Evolutionary conservation across 30 jellyfish, hydroid and myxozoan species (phyloP).

Genomic region (Hydractinia symbiolongicarpus): DNA sequence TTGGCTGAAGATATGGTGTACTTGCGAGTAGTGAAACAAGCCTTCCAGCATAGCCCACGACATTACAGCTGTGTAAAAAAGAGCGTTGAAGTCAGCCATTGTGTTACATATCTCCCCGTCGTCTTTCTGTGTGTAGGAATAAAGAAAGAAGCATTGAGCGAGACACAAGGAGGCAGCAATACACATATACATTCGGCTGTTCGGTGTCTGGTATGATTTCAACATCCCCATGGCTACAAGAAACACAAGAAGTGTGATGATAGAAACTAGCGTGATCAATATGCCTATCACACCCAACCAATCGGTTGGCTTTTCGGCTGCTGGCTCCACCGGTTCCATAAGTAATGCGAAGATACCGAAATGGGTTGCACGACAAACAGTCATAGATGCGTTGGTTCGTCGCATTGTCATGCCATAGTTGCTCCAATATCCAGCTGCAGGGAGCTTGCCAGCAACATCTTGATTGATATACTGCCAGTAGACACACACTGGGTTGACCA

Average conservation of each 20-base stretch:
- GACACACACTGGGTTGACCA: constrained; percentile 69
- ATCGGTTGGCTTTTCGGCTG: not conserved
- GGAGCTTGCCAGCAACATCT: constrained; percentile 28
- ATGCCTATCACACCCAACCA: not conserved
- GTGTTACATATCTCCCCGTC: constrained; percentile 37
- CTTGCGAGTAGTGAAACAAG: constrained; percentile 64
- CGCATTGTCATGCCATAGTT: constrained; percentile 61
- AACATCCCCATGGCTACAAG: constrained; percentile 7
- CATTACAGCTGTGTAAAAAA: constrained; percentile 60
- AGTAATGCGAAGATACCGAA: constrained; percentile 51
- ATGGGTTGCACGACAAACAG: constrained; percentile 60
- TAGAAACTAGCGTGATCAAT: not conserved
- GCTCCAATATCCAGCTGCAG: constrained; percentile 72
- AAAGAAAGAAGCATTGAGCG: not conserved
- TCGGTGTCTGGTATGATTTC: not conserved
- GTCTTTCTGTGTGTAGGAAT: not conserved
- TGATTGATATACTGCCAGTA: constrained; percentile 67
- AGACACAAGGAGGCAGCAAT: constrained; percentile 2
- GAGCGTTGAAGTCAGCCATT: constrained; percentile 44
- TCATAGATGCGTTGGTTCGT: constrained; percentile 41
- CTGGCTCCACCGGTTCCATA: constrained; percentile 52
- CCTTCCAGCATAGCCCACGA: constrained; percentile 73
- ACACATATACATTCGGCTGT: constrained; percentile 8
- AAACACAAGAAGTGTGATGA: not conserved
- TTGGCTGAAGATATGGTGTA: constrained; percentile 61